Base-by-base conservation (phyloP, 2,888 invertebrate species). In the Aethes cnicana region DNA sequence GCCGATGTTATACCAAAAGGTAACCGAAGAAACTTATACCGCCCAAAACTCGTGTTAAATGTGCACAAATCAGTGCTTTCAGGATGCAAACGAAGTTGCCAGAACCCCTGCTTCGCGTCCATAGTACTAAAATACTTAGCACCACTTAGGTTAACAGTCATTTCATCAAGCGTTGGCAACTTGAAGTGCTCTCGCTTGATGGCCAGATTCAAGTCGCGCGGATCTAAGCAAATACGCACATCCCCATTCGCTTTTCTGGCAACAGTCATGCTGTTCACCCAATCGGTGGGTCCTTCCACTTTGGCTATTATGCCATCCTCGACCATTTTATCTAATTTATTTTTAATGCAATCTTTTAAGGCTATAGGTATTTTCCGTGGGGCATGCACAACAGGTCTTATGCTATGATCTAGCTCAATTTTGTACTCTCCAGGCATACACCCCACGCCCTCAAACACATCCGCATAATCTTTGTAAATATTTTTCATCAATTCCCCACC, bases 121-220 rank as follows among this genome's bases (percentile, higher is more conserved):
- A 55, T 11, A 1, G 53, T 58, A 26, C 44, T 39, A 25, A 53
- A 55, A 9, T 53, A 36, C 32, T 50, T 53, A 2, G 55, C 47
- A 12, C 48, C 50, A 17, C 46, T 36, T 23, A 58, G 33, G 23
- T 55, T 53, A 5, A 46, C 47, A 0, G 52, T 23, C 1, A 55
- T 49, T 39, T 57, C 58, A 3, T 54, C 52, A 6, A 55, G 6
- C 2, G 54, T 55, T 1, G 52, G 54, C 17, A 54, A 48, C 18
- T 54, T 48, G 23, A 42, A 54, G 30, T 59, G 54, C 8, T 54
- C 54, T 25, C 58, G 47, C 28, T 53, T 56, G 1, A 58, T 39
- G 6, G 52, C 55, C 35, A 47, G 43, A 30, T 56, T 58, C 11
- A 56, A 37, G 9, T 52, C 52, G 7, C 42, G 47, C 2, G 58